Evolutionary conservation across 2,113 vertebrate genomes (phyloP).

Genomic region (Antechinus stuartii): DNA sequence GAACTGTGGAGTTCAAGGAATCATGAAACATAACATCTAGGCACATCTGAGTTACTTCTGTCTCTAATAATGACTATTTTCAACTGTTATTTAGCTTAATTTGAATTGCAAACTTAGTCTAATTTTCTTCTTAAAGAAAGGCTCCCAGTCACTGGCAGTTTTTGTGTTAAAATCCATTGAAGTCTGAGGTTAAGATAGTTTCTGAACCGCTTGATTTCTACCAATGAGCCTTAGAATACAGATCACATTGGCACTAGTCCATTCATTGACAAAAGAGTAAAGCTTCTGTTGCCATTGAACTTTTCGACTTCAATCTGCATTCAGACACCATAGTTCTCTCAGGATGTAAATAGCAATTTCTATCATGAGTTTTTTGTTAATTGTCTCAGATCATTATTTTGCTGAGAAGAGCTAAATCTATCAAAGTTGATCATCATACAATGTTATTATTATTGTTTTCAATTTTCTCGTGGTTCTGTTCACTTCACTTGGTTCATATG

Average conservation of each 20-base stretch:
- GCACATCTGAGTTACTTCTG: not conserved
- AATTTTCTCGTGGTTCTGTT: too few relatives aligned
- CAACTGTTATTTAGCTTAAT: constrained; percentile 10
- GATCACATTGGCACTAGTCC: not conserved
- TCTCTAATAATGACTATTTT: constrained; percentile 31
- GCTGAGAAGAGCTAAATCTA: too few relatives aligned
- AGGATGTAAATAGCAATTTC: too few relatives aligned
- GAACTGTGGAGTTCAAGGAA: not conserved
- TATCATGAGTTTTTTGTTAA: too few relatives aligned
- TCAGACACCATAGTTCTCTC: too few relatives aligned
- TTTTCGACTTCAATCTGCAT: not conserved
- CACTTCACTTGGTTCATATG: too few relatives aligned
- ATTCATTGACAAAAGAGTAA: not conserved
- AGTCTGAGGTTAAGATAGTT: not conserved
- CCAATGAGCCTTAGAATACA: not conserved
- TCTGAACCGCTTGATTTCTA: not conserved
- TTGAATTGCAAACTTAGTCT: not conserved
- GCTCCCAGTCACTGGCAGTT: too few relatives aligned
- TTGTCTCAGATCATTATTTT: too few relatives aligned
- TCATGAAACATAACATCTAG: not conserved
- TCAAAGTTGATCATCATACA: too few relatives aligned
- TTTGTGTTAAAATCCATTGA: not conserved
- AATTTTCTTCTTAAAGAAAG: not conserved
- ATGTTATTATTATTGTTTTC: too few relatives aligned
- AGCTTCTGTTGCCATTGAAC: not conserved